Conservation (phyloP, 1,140 invertebrate genomes). For the Rhopalosiphum maidis region DNA sequence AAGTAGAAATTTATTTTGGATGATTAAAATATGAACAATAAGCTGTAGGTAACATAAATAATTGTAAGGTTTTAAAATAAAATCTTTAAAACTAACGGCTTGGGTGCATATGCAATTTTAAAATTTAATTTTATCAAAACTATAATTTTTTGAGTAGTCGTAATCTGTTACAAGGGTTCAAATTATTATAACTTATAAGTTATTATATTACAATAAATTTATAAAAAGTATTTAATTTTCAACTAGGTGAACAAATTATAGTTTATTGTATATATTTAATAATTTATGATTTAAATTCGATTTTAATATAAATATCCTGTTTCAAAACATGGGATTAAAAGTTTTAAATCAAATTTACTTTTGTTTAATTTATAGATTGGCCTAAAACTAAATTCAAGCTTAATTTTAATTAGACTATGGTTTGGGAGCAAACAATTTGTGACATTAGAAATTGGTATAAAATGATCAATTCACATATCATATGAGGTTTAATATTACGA, state of each 20-base stretch:
- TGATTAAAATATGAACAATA: neutral
- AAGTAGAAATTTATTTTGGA: neutral
- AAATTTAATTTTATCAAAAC: neutral
- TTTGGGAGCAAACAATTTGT: neutral
- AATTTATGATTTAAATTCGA: neutral
- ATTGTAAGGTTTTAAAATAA: neutral
- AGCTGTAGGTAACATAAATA: neutral
- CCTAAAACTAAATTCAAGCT: neutral
- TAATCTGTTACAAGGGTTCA: no score
- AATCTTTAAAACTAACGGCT: neutral
- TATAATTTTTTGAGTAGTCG: neutral
- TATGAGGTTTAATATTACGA: neutral
- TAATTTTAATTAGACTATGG: neutral
- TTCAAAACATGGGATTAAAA: neutral
- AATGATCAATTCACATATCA: neutral
- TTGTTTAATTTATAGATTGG: neutral
- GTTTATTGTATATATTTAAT: neutral
- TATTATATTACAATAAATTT: no score
- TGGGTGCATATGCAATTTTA: neutral
- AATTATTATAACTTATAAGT: no score
- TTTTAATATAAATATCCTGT: neutral
- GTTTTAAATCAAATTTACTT: neutral
- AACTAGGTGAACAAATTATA: neutral
- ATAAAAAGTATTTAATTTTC: neutral
- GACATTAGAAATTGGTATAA: neutral